Evolutionary conservation across 2,888 invertebrate genomes (phyloP).

Genomic region (Morpho deidamia): DNA sequence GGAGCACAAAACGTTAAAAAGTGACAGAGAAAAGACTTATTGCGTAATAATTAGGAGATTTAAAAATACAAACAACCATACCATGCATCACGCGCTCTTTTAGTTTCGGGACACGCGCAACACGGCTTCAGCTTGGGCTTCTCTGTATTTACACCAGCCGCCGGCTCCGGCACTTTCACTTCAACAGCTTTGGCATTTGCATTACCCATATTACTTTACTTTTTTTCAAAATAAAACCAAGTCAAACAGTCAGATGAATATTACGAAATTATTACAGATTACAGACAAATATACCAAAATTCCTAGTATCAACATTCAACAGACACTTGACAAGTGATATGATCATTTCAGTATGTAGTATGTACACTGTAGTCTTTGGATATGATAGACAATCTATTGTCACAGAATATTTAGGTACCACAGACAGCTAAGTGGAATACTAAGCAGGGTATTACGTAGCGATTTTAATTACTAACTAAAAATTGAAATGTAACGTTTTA

Average conservation of each 20-base stretch:
- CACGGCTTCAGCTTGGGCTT: slow-evolving; percentile 94
- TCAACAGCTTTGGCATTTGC: slow-evolving; percentile 66
- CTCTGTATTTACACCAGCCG: slow-evolving; percentile 56
- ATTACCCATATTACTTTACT: slow-evolving; percentile 51
- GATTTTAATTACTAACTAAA: too few species aligned
- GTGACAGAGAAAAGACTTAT: too few species aligned
- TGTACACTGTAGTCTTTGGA: too few species aligned
- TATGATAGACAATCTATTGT: too few species aligned
- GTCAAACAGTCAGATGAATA: not conserved
- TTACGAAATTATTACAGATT: not conserved
- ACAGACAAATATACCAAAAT: not conserved
- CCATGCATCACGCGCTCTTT: slow-evolving; percentile 93
- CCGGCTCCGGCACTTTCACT: slow-evolving; percentile 45
- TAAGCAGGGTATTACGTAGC: too few species aligned
- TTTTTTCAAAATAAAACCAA: slow-evolving; percentile 17
- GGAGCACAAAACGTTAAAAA: too few species aligned
- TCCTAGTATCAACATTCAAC: not conserved
- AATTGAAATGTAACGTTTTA: too few species aligned
- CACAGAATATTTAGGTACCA: too few species aligned
- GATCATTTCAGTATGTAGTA: too few species aligned
- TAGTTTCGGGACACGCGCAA: slow-evolving; percentile 98
- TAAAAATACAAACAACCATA: slow-evolving; percentile 73
- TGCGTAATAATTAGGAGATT: not conserved
- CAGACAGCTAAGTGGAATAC: too few species aligned
- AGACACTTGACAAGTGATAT: too few species aligned